These are phyloP conservation scores for Hephaestus fuliginosus DNA, from an alignment of 2,797 vertebrate genomes.

Conservation along the genomic window DNA sequence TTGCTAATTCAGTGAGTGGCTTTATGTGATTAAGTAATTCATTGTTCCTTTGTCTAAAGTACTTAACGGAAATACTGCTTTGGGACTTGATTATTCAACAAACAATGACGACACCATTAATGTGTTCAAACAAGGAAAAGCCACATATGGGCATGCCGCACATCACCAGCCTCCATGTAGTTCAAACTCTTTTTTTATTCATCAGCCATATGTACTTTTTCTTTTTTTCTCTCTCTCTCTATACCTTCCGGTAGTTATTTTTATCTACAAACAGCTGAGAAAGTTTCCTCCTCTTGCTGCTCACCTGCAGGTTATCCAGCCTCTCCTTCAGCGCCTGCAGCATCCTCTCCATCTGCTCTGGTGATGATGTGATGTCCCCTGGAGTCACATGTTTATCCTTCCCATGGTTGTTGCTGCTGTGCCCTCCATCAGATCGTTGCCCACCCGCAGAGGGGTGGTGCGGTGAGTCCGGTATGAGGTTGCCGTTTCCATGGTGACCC, in stretches of 20 bases:
- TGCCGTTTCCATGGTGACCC: conserved; percentile 76
- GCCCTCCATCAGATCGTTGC: conserved; percentile 65
- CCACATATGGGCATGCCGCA: neutral
- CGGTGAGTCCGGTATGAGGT: conserved; percentile 76
- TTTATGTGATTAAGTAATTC: conserved; percentile 63
- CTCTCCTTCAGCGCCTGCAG: conserved; percentile 88
- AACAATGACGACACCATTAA: conserved; percentile 40
- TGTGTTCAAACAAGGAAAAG: conserved; percentile 23
- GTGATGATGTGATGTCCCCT: conserved; percentile 76
- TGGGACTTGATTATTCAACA: conserved; percentile 46
- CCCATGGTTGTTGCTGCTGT: conserved; percentile 64
- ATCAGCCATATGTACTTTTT: neutral
- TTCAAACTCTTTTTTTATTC: neutral
- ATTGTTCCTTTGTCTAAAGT: conserved; percentile 59
- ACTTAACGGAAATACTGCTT: conserved; percentile 34
- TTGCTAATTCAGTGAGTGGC: conserved; percentile 35
- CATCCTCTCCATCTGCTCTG: conserved; percentile 87
- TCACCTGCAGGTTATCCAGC: conserved; percentile 89
- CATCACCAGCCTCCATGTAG: neutral
- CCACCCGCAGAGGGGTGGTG: conserved; percentile 65
- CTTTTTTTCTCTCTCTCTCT: neutral
- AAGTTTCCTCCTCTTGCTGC: conserved; percentile 33
- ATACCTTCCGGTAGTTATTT: neutral
- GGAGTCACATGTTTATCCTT: conserved; percentile 78
- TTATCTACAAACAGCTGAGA: conserved; percentile 4